Percentiles rank a stretch among this genome's conserved stretches.
Conservation (phyloP, 2,797 vertebrate species). For the Chlorospingus semifuscus region DNA sequence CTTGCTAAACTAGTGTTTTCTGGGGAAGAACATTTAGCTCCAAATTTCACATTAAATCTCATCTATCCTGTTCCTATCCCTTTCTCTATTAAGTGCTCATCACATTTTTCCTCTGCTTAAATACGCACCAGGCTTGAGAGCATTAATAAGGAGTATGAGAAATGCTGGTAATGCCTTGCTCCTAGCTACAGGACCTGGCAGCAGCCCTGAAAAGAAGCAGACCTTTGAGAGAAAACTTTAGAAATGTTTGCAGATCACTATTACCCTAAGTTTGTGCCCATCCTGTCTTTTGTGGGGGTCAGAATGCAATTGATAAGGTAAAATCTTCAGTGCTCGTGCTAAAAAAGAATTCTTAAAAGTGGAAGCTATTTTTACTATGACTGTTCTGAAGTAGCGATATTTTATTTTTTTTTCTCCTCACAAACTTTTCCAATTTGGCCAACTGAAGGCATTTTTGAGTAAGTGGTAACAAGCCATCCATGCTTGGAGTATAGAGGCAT, state of each 20-base stretch:
- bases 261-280: not conserved
- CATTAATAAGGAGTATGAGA: not conserved
- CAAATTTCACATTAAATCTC: not conserved
- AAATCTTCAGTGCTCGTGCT: not conserved
- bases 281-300: not conserved
- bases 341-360: not conserved
- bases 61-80: not conserved
- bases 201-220: not conserved
- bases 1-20: not conserved
- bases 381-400: not conserved
- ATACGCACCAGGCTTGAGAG: rapidly evolving
- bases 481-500: not conserved
- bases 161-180: not conserved
- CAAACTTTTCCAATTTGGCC: not conserved
- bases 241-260: not conserved
- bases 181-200: not conserved
- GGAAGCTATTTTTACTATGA: not conserved
- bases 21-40: not conserved
- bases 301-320: not conserved
- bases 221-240: not conserved
- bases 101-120: not conserved
- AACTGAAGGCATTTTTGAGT: not conserved
- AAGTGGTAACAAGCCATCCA: not conserved
- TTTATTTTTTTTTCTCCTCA: not conserved
- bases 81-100: not conserved